Evolutionary conservation across 2,888 invertebrate genomes (phyloP).

Genomic region (Catocala nupta): DNA sequence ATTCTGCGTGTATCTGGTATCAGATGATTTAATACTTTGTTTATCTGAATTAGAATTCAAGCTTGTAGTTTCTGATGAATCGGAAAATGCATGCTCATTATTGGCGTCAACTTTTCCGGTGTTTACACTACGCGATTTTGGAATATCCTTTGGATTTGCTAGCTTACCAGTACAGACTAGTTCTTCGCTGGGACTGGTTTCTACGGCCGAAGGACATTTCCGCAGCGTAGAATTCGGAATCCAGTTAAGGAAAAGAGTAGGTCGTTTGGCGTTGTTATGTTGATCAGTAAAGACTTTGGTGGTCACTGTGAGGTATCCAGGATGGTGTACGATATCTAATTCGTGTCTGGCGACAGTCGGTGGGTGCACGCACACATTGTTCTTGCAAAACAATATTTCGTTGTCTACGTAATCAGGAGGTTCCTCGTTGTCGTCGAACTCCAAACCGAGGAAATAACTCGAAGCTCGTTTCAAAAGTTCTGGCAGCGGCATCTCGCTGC

Average conservation of each 20-base stretch:
- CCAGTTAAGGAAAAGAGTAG: slow-evolving; percentile 97
- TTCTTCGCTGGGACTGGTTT: slow-evolving; percentile 86
- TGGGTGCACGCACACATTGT: slow-evolving; percentile 99
- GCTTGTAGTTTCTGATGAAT: slow-evolving; percentile 85
- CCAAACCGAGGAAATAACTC: slow-evolving; percentile 92
- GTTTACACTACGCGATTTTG: slow-evolving; percentile 56
- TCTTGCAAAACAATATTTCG: slow-evolving; percentile 96
- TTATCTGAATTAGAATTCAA: slow-evolving; percentile 85
- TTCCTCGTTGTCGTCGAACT: slow-evolving; percentile 88
- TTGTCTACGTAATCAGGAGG: slow-evolving; percentile 92
- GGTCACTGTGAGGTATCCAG: slow-evolving; percentile 96
- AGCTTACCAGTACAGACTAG: slow-evolving; percentile 67
- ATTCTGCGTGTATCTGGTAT: slow-evolving; percentile 76
- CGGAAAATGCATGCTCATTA: slow-evolving; percentile 82
- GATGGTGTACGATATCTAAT: slow-evolving; percentile 95
- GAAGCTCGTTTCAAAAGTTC: slow-evolving; percentile 93
- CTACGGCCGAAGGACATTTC: slow-evolving; percentile 93
- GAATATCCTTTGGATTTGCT: slow-evolving; percentile 64
- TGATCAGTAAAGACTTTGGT: slow-evolving; percentile 93
- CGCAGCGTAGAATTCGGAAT: slow-evolving; percentile 96
- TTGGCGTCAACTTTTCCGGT: slow-evolving; percentile 69
- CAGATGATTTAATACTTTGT: slow-evolving; percentile 81
- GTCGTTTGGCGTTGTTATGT: slow-evolving; percentile 91
- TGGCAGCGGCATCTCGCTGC: slow-evolving; percentile 90
- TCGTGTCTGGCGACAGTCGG: slow-evolving; percentile 94